Base-by-base conservation (phyloP, 2,113 vertebrate species). In the Colossoma macropomum region DNA sequence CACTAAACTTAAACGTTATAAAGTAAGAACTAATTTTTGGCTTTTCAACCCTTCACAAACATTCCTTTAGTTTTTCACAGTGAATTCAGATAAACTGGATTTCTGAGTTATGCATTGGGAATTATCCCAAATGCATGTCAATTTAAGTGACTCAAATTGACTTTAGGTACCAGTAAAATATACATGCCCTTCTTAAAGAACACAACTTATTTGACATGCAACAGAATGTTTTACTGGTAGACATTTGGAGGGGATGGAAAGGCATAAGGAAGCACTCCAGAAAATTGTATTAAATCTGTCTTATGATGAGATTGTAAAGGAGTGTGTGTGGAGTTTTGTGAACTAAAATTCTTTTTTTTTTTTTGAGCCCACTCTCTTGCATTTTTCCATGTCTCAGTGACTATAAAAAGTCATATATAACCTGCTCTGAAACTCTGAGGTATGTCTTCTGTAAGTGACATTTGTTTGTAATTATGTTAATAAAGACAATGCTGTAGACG, bases 391-490 rank as follows among this genome's bases (percentile, higher is more conserved):
- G 82, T 84, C 78, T 81, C 59, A 38, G 66, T 82, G 79, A 82
- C 63, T 59, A 56, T 72, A 76, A 76, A 74, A 78, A 75, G 48
- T 27, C 52, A 2, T 63, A 72, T 80, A 52, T 84, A 79, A 86
- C 75, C 65, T 88, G 84, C 82, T 83, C 59, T 82, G 59, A 75
- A 87, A 85, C 80, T 77, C 78, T 85, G 78, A 81, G 75, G 74
- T 86, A 77, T 87, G 84, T 87, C 82, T 86, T 86, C 81, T 86
- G 82, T 88, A 78, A 88, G 84, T 88, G 84, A 72, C 75, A 69
- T 87, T 81, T 75, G 74, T 85, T 86, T 88, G 84, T 88, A 86
- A 86, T 88, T 86, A 88, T 88, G 87, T 88, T 86, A 88, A 88
- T 88, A 88, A 88, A 86, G 63, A 86, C 75, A 48, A 81, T 86